Conservation (phyloP, 2,797 vertebrate genomes). For the Channallabes apus region DNA sequence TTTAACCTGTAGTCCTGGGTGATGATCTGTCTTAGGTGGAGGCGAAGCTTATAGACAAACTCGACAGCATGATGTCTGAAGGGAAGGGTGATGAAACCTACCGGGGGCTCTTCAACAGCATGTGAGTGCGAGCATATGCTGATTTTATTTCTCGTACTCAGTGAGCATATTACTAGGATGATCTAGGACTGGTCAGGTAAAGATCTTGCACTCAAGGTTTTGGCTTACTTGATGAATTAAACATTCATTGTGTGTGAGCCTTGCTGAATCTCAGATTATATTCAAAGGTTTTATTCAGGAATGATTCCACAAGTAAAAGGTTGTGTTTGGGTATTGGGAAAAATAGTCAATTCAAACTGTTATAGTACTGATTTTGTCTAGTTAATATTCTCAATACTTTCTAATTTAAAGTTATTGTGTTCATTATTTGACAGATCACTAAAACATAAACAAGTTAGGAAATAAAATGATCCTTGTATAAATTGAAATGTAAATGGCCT, state of each 20-base stretch:
- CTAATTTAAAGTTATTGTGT: not conserved
- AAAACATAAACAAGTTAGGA: too few species aligned
- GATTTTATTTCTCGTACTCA: not conserved
- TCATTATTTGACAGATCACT: not conserved
- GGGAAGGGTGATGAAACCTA: conserved; percentile 98
- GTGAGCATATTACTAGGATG: not conserved
- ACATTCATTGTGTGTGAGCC: not conserved
- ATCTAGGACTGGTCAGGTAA: too few species aligned
- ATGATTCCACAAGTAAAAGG: not conserved
- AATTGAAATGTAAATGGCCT: not conserved
- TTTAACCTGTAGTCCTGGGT: not conserved
- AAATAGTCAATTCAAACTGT: not conserved
- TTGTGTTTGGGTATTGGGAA: not conserved
- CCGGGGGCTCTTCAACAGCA: conserved; percentile 92
- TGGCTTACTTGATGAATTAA: not conserved
- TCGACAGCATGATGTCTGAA: conserved; percentile 98
- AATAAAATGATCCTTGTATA: not conserved
- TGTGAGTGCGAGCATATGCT: conserved; percentile 56
- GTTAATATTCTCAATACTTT: not conserved
- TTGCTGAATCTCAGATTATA: not conserved
- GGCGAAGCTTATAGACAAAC: conserved; percentile 96
- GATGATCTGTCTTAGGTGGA: conserved; percentile 83
- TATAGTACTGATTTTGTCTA: not conserved
- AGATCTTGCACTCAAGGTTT: not conserved
- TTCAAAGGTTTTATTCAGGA: not conserved